A percentile compares a stretch with the other conserved stretches of the same genome.
Conservation (phyloP, 2,888 invertebrate genomes). For the Eucera pruinosa region DNA sequence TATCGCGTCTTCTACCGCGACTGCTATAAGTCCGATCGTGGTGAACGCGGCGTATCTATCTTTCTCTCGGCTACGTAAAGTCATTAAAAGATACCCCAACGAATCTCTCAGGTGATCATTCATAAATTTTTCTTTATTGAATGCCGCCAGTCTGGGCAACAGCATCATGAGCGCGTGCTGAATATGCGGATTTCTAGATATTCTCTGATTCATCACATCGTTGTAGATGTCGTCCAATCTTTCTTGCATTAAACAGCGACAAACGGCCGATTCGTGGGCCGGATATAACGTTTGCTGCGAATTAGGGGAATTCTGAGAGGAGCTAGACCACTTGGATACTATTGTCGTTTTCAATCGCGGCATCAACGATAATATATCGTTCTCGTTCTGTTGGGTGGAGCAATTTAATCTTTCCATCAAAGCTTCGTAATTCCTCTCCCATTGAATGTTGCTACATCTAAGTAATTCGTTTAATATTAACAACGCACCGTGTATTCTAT, state of each 20-base stretch:
- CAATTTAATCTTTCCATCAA: slow-evolving; percentile 87
- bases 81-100: slow-evolving; percentile 91
- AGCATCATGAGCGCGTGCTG: slow-evolving; percentile 94
- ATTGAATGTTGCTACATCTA: slow-evolving; percentile 94
- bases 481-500: slow-evolving; percentile 96
- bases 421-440: slow-evolving; percentile 92
- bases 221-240: slow-evolving; percentile 92
- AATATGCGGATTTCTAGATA: slow-evolving; percentile 91
- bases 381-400: slow-evolving; percentile 79
- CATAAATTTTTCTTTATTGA: slow-evolving; percentile 92
- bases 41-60: slow-evolving; percentile 95
- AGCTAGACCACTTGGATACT: slow-evolving; percentile 84
- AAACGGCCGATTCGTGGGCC: slow-evolving; percentile 94
- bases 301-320: slow-evolving; percentile 72
- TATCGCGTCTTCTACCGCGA: slow-evolving; percentile 94
- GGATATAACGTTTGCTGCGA: slow-evolving; percentile 80
- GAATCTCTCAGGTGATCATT: slow-evolving; percentile 90
- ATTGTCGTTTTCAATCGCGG: slow-evolving; percentile 87
- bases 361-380: slow-evolving; percentile 87
- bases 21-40: slow-evolving; percentile 95
- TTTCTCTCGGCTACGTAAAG: slow-evolving; percentile 92
- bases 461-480: slow-evolving; percentile 97
- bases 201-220: slow-evolving; percentile 92
- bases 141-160: slow-evolving; percentile 96
- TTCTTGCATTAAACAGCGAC: slow-evolving; percentile 92